Base-by-base conservation (phyloP, 2,113 vertebrate genomes). In the Cygnus buccinator region DNA sequence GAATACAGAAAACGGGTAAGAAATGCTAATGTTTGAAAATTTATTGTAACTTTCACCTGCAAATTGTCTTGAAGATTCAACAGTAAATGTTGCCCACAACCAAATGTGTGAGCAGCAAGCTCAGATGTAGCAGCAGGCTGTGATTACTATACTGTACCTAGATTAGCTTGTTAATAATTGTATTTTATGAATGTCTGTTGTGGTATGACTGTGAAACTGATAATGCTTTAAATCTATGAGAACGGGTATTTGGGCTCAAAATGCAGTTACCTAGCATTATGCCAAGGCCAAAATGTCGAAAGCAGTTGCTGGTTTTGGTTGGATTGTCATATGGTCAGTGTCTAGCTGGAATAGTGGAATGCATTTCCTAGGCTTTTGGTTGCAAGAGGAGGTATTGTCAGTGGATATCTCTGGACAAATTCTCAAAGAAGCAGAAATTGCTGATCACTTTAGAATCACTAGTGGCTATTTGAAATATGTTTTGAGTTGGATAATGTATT, bases 1-100 rank as follows among this genome's bases (percentile, higher is more conserved):
- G 88, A 97, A n/a, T 43, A 63, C 29, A 72, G n/a, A 33, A 94
- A 91, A 31, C 80, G 97, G 97, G 98, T 98, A 97, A 39, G 76
- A 58, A 89, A 37, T 41, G 25, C 6, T 83, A 59, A 7, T 55
- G 31, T 19, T 55, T 73, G 37, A 55, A 66, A 88, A 76, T 74
- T 16, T 52, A 48, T 25, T 82, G 16, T 66, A 58, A 18, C 37
- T 68, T 68, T 3, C 3, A 21, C 59, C 20, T 77, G 41, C 67
- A 68, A 86, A 78, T 72, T 3, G 6, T 63, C 46, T 87, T 2
- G 5, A 43, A 89, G 43, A 28, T 3, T 46, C 33, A 59, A 10
- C 3, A 9, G 13, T 55, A 33, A 68, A 68, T 28, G 20, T 52
- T 52, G 50, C 21, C 10, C 25, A 33, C 33, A 28, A 33, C 22